Evolutionary conservation across 1,140 invertebrate genomes (phyloP).

Genomic region (Zaprionus kolodkinae): DNA sequence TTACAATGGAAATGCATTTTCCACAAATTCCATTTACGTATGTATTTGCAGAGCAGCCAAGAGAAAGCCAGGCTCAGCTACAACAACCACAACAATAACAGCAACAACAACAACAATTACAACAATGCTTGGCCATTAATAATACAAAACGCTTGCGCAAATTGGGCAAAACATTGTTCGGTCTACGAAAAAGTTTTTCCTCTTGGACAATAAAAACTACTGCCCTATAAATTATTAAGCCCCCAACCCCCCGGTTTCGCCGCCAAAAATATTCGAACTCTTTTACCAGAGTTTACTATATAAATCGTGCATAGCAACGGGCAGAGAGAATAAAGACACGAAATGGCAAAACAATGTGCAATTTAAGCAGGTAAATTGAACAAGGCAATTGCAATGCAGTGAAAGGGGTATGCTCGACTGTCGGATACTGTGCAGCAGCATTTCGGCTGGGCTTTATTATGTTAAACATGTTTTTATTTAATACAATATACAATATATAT

Average conservation of each 20-base stretch:
- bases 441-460: neutral
- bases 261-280: conserved; percentile 52
- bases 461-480: too few species aligned
- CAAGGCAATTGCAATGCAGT: neutral
- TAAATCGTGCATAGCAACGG: conserved; percentile 61
- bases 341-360: conserved; percentile 32
- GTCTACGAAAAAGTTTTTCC: conserved; percentile 31
- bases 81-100: conserved; percentile 32
- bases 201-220: neutral
- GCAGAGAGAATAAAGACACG: conserved; percentile 35
- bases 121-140: conserved; percentile 50
- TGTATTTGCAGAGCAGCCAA: conserved; percentile 15
- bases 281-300: conserved; percentile 48
- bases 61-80: conserved; percentile 20
- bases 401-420: neutral
- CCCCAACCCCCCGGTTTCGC: neutral
- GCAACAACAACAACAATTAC: conserved; percentile 29
- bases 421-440: neutral
- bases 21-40: conserved; percentile 37
- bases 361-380: conserved; percentile 29
- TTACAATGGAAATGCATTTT: conserved; percentile 50
- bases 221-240: conserved; percentile 69
- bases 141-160: conserved; percentile 45
- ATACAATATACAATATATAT: too few species aligned
- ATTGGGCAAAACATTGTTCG: conserved; percentile 32